These are phyloP conservation scores for Tichodroma muraria DNA, from an alignment of 2,113 vertebrate genomes.

Conservation along the genomic window DNA sequence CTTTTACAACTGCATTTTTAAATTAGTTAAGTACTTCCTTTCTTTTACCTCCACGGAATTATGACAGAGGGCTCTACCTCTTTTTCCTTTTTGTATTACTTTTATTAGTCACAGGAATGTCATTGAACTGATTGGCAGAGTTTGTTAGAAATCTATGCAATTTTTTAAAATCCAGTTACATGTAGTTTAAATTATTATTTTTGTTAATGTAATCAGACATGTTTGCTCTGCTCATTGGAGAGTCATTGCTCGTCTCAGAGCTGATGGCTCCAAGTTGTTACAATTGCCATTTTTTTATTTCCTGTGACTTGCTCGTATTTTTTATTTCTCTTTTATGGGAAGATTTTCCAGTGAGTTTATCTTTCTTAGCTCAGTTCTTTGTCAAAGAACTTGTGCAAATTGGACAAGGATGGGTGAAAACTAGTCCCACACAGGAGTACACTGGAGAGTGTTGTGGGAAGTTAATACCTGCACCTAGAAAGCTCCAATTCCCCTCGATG, in stretches of 20 bases:
- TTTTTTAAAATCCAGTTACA: neutral
- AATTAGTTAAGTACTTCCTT: conserved; percentile 37
- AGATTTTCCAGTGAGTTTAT: neutral
- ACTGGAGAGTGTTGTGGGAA: neutral
- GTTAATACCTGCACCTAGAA: neutral
- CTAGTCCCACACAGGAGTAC: neutral
- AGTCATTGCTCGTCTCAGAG: neutral
- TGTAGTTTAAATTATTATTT: neutral
- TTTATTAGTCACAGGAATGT: neutral
- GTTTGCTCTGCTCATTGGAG: neutral
- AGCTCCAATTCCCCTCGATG: accelerated
- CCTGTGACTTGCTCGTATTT: neutral
- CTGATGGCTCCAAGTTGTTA: neutral
- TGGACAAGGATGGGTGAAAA: neutral
- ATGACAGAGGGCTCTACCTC: neutral
- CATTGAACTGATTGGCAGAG: neutral
- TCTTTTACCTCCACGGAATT: conserved; percentile 33
- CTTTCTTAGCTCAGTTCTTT: neutral
- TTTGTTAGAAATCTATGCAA: neutral
- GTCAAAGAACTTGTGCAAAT: neutral
- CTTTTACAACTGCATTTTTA: conserved; percentile 15
- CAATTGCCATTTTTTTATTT: neutral
- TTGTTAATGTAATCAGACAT: neutral
- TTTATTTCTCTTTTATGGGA: neutral
- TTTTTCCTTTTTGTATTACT: neutral